phyloP scores from a whole-genome alignment of 2,888 invertebrate species.

The Drosophila formosana region DNA sequence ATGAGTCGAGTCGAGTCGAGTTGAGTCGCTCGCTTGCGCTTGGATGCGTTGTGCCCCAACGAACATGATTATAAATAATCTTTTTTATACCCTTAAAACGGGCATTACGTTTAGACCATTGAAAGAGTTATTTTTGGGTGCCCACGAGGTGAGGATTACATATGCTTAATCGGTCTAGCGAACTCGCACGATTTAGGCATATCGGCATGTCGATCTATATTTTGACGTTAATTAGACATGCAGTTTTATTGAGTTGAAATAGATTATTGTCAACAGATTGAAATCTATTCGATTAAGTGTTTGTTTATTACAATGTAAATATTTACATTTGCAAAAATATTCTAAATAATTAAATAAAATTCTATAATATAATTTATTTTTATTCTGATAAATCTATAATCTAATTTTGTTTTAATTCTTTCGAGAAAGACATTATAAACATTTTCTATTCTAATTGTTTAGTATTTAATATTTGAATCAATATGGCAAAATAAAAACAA shows the following conservation, averaged over 20 bases:
- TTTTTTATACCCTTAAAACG: constrained; percentile 21
- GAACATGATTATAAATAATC: constrained; percentile 48
- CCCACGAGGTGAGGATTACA: neutral
- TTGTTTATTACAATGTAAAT: too few species aligned
- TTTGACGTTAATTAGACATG: neutral
- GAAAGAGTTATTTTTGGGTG: constrained; percentile 7
- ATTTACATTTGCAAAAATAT: too few species aligned
- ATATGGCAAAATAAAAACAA: too few species aligned
- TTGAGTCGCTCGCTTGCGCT: constrained; percentile 25
- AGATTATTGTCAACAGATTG: neutral
- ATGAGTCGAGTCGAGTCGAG: constrained; percentile 13
- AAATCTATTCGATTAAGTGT: too few species aligned
- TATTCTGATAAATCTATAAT: too few species aligned
- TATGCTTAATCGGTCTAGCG: neutral
- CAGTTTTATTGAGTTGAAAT: neutral
- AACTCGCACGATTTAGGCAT: neutral
- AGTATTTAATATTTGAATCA: too few species aligned
- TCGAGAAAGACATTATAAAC: too few species aligned
- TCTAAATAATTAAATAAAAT: too few species aligned
- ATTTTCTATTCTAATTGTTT: too few species aligned
- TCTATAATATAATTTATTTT: too few species aligned
- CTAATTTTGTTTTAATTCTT: too few species aligned
- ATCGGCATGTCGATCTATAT: neutral
- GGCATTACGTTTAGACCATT: constrained; percentile 12
- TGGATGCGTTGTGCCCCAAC: constrained; percentile 21